Evolutionary conservation across 2,797 vertebrate genomes (phyloP).

Genomic region (Anguilla megastoma): DNA sequence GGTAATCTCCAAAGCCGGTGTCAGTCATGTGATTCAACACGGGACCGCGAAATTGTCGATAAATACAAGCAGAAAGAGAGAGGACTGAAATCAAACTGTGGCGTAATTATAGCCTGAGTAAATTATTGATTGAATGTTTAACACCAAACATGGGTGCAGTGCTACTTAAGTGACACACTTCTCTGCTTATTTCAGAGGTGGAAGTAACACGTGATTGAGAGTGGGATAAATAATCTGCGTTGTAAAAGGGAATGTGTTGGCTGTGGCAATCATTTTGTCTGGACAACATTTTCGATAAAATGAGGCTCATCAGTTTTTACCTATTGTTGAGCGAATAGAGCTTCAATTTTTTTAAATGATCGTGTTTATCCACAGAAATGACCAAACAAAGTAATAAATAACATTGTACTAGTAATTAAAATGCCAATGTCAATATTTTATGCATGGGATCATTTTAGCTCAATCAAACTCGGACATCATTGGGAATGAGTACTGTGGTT

Average conservation of each 20-base stretch:
- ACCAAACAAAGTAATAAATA: neutral
- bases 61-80: conserved; percentile 17
- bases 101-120: conserved; percentile 25
- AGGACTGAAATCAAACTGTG: conserved; percentile 13
- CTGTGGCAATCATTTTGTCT: neutral
- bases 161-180: neutral
- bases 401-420: neutral
- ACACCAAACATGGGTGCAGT: conserved; percentile 26
- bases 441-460: neutral
- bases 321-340: neutral
- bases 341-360: neutral
- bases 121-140: conserved; percentile 39
- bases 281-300: neutral
- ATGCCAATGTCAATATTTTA: neutral
- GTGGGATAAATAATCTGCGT: neutral
- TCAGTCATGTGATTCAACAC: conserved; percentile 28
- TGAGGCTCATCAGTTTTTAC: neutral
- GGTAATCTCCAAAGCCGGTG: conserved; percentile 14
- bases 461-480: neutral
- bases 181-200: conserved; percentile 25
- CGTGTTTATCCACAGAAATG: neutral
- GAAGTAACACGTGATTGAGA: neutral
- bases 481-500: neutral
- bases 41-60: conserved; percentile 12
- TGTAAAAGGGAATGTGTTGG: neutral